A percentile compares a stretch with the other conserved stretches of the same genome.
phyloP scores from a whole-genome alignment of 2,888 invertebrate genomes.

The Erebia palarica region DNA sequence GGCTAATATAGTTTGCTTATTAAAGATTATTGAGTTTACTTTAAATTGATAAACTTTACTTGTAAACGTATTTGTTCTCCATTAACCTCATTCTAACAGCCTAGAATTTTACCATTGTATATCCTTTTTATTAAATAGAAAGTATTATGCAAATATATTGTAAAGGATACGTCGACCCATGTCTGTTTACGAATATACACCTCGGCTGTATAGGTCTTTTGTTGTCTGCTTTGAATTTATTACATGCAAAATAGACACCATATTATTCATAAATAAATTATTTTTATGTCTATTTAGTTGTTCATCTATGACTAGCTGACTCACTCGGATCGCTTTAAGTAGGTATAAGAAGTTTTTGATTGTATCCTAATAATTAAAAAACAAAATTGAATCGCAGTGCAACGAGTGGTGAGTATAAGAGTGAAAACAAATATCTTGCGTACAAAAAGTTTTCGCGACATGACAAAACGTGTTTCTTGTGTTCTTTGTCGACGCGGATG shows the following conservation, averaged over 20 bases:
- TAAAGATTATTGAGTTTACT: too few relatives aligned
- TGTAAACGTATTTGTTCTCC: not conserved
- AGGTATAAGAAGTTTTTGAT: too few relatives aligned
- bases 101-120: not conserved
- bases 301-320: not conserved
- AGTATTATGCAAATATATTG: conserved; percentile 2
- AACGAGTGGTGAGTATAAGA: too few relatives aligned
- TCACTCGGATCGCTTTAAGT: not conserved
- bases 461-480: too few relatives aligned
- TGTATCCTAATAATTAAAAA: too few relatives aligned
- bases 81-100: not conserved
- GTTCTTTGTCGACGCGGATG: too few relatives aligned
- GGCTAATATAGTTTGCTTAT: too few relatives aligned
- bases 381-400: too few relatives aligned
- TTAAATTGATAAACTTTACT: not conserved
- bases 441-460: too few relatives aligned
- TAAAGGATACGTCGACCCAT: conserved; percentile 7
- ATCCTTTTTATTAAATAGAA: conserved; percentile 4
- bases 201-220: not conserved
- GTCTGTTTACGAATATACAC: conserved; percentile 2
- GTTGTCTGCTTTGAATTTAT: conserved; percentile 1
- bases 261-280: not conserved
- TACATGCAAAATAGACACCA: conserved; percentile 1
- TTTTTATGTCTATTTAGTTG: not conserved
- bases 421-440: too few relatives aligned